Evolutionary conservation across 2,113 vertebrate species (phyloP), one percentile per base, ranked within the genome.

Genomic region (Syngnathus floridae): DNA sequence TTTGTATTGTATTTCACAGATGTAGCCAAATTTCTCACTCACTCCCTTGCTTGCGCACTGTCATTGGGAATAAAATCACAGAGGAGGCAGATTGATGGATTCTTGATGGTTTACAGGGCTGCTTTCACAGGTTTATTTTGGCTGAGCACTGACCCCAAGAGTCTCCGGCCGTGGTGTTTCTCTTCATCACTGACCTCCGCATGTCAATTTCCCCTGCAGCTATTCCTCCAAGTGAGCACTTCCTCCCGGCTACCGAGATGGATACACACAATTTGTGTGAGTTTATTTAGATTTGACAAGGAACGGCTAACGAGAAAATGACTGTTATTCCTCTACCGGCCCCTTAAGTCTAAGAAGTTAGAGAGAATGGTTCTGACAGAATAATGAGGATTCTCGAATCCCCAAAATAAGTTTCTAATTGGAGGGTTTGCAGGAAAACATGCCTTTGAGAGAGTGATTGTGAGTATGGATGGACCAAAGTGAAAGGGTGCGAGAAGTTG

Each of bases 1-100:
- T 75, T 31, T 77, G 80, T 81, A 80, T 88, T 85, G 76, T 59
- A 54, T 87, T 86, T 84, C 81, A 62, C 70, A 16, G 37, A 31
- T 41, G 6, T 62, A 74, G 77, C 82, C 84, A 87, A 73, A 65
- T 70, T 71, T 64, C 38, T 68, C 55, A 12, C 66, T 26, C 10
- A 21, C 48, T 63, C 54, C 1, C 70, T 65, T 37, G 36, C 63
- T 45, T 64, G 26, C 41, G 35, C 64, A 56, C 59, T 68, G 72
- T 83, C 83, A 76, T 62, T 31, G n/a, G 69, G 71, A 84, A 75
- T 83, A 68, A 77, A 74, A 73, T 76, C 78, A 67, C 73, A 49
- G 64, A 41, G 62, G 66, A 62, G 81, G 78, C 75, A 67, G 80
- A 80, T 74, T 77, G 85, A 88, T 80, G 70, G 70, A 83, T 76